Base-by-base conservation (phyloP, 2,888 invertebrate species). In the Bhutanitis thaidina region DNA sequence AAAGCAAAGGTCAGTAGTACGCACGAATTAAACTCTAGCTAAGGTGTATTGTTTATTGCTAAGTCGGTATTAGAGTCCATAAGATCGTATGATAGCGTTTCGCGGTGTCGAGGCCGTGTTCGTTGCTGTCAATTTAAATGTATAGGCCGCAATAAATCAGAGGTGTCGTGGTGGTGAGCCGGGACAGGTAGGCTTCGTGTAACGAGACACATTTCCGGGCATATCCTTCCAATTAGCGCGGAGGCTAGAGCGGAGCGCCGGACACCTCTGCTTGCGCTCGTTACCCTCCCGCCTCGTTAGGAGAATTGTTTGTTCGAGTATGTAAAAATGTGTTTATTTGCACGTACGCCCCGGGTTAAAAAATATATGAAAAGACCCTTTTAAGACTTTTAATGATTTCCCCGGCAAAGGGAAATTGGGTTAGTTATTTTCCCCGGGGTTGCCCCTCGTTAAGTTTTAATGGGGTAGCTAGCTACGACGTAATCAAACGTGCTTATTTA, bases 361-460 rank as follows among this genome's bases (percentile, higher is more conserved):
- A 87, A 84, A 65, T 67, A 62, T 88, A 84, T 88, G 88, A 87
- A 89, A 88, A 86, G 88, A 87, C 85, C 88, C 87, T 88, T 89
- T 88, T 87, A 87, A 88, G 88, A 89, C 88, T 87, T 89, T 89
- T 88, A 88, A 89, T 89, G 88, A 89, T 89, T 88, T 88, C 86
- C 51, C 88, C 86, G 85, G 86, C 84, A 88, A 89, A 89, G 85
- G 88, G 84, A 89, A 88, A 89, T 89, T 89, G 89, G 89, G 88
- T 89, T 89, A 89, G 89, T 88, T 89, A 89, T 88, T 88, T 87
- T 87, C 85, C 82, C 87, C 79, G 78, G 86, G 85, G 86, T 85
- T 85, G 81, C 81, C 84, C 85, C 88, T 89, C 88, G 89, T 89
- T 89, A 89, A 88, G 88, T 88, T 88, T 89, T 89, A 88, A 88